phyloP scores from a whole-genome alignment of 2,888 invertebrate genomes.

The Drosophila lutescens region DNA sequence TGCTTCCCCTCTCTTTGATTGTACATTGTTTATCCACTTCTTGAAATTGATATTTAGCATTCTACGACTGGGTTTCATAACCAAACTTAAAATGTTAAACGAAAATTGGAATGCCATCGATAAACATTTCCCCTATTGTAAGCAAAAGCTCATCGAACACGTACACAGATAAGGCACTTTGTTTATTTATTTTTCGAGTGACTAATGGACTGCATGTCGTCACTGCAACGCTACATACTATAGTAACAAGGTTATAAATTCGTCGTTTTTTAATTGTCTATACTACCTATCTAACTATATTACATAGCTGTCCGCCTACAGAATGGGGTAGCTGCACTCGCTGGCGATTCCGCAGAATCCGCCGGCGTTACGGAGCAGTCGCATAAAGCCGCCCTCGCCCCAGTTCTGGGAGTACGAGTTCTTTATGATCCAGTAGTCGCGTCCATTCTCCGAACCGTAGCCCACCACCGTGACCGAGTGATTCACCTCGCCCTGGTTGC shows the following conservation, averaged over 20 bases:
- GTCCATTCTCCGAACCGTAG: slow-evolving; percentile 81
- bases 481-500: slow-evolving; percentile 81
- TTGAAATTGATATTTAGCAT: not conserved
- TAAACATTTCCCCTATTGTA: too few relatives aligned
- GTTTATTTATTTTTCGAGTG: slow-evolving; percentile 20
- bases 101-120: too few relatives aligned
- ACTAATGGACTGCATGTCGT: slow-evolving; percentile 4
- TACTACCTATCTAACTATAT: slow-evolving; percentile 3
- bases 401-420: slow-evolving; percentile 83
- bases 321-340: slow-evolving; percentile 83
- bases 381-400: slow-evolving; percentile 83
- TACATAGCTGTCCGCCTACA: slow-evolving; percentile 49
- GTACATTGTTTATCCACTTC: not conserved
- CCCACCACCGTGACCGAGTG: slow-evolving; percentile 83
- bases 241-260: slow-evolving; percentile 44
- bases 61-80: too few relatives aligned
- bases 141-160: not conserved
- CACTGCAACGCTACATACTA: slow-evolving; percentile 37
- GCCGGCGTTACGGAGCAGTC: slow-evolving; percentile 76
- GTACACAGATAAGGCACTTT: not conserved
- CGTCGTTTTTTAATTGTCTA: slow-evolving; percentile 30
- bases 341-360: slow-evolving; percentile 83
- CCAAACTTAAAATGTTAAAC: too few relatives aligned
- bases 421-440: slow-evolving; percentile 83
- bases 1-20: not conserved